Percentiles rank a stretch among this genome's conserved stretches.
phyloP scores from a whole-genome alignment of 2,797 vertebrate species.

The Tenualosa thibaudeaui region DNA sequence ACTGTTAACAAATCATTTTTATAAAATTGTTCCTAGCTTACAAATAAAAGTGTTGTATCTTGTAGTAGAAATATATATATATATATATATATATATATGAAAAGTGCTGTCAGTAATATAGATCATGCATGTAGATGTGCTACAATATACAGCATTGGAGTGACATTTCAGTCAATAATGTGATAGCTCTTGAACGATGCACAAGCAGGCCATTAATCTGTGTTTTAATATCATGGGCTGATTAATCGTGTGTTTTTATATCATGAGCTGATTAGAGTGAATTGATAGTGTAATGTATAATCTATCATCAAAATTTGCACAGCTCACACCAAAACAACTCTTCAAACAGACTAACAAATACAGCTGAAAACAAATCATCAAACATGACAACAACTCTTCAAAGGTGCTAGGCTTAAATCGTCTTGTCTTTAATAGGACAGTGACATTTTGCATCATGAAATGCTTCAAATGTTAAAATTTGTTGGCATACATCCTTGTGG shows the following conservation, averaged over 20 bases:
- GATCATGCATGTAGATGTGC: neutral
- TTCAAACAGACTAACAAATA: too few relatives aligned
- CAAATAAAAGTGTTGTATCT: neutral
- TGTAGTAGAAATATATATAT: neutral
- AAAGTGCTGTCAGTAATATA: conserved; percentile 14
- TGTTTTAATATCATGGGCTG: neutral
- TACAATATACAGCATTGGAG: neutral
- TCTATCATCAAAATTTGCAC: neutral
- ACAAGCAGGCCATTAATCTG: neutral
- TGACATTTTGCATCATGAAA: neutral
- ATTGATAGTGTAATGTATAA: neutral
- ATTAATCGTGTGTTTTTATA: neutral
- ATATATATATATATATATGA: neutral
- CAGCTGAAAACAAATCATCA: too few relatives aligned
- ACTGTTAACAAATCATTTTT: too few relatives aligned
- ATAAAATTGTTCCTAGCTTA: too few relatives aligned
- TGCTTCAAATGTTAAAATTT: neutral
- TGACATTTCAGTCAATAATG: neutral
- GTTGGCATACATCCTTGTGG: neutral
- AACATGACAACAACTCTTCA: too few relatives aligned
- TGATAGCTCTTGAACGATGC: neutral
- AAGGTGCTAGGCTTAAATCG: neutral
- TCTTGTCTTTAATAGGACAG: neutral
- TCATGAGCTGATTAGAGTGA: neutral
- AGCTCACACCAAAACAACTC: neutral